A percentile compares a stretch with the other conserved stretches of the same genome.
Evolutionary conservation across 2,888 invertebrate genomes (phyloP).

Genomic region (Saturnia japonica): DNA sequence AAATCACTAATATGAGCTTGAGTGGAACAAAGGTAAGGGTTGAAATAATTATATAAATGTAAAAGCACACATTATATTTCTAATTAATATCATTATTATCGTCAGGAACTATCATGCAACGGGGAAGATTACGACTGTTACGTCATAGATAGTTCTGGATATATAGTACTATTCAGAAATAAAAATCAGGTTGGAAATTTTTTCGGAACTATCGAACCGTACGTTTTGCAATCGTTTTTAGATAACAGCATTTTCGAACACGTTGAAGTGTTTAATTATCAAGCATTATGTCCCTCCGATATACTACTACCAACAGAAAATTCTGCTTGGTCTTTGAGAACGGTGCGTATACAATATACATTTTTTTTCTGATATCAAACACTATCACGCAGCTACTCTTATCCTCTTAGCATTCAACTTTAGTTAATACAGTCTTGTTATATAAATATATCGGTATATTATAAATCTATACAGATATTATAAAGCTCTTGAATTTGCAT

Average conservation of each 20-base stretch:
- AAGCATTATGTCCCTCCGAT: conserved; percentile 85
- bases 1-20: conserved; percentile 74
- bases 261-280: conserved; percentile 92
- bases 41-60: not conserved
- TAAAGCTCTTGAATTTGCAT: too few species aligned
- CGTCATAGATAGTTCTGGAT: conserved; percentile 95
- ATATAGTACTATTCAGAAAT: conserved; percentile 87
- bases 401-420: not conserved
- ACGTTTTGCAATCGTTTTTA: conserved; percentile 89
- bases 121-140: conserved; percentile 89
- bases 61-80: not conserved
- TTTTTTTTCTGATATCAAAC: not conserved
- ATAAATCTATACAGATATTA: too few species aligned
- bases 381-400: not conserved
- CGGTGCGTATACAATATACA: conserved; percentile 43
- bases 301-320: conserved; percentile 40
- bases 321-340: conserved; percentile 54
- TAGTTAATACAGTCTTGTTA: not conserved
- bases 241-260: conserved; percentile 86
- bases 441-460: not conserved
- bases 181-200: conserved; percentile 89
- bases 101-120: conserved; percentile 68
- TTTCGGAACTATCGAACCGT: conserved; percentile 87
- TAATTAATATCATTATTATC: conserved; percentile 22
- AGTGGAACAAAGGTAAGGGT: conserved; percentile 45